Evolutionary conservation across 1,140 invertebrate species (phyloP).

Genomic region (Heliconius himera): DNA sequence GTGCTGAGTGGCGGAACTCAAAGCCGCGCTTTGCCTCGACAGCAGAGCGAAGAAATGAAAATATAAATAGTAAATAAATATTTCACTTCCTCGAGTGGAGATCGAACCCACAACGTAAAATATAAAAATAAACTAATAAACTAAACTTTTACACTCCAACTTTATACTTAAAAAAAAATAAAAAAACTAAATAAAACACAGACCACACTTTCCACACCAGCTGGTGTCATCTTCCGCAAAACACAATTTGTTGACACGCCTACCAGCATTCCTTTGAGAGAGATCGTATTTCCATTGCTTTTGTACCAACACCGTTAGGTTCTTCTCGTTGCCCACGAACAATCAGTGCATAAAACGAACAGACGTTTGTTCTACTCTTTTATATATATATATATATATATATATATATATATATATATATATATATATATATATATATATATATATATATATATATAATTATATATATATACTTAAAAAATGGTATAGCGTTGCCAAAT

Average conservation of each 20-base stretch:
- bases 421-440: slow-evolving; percentile 11
- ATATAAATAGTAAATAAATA: too few species aligned
- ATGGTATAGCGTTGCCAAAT: slow-evolving; percentile 47
- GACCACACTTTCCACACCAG: not conserved
- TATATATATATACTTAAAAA: slow-evolving; percentile 21
- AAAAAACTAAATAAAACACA: not conserved
- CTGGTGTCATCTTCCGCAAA: slow-evolving; percentile 27
- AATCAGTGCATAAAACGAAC: slow-evolving; percentile 62
- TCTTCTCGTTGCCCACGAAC: slow-evolving; percentile 44
- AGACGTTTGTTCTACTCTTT: slow-evolving; percentile 40
- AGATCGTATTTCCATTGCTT: slow-evolving; percentile 37
- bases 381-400: slow-evolving; percentile 5
- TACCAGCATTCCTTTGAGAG: slow-evolving; percentile 31
- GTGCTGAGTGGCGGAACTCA: too few species aligned
- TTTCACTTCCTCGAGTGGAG: too few species aligned
- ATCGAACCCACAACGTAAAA: not conserved
- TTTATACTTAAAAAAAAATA: not conserved
- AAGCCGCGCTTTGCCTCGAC: too few species aligned
- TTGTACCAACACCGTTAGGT: slow-evolving; percentile 55
- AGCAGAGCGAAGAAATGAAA: too few species aligned
- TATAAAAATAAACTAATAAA: not conserved
- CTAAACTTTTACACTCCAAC: not conserved
- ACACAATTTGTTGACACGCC: slow-evolving; percentile 27
- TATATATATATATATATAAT: slow-evolving; percentile 12
- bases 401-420: slow-evolving; percentile 10